phyloP scores from a whole-genome alignment of 2,888 invertebrate species.

The Rotaria sp. region DNA sequence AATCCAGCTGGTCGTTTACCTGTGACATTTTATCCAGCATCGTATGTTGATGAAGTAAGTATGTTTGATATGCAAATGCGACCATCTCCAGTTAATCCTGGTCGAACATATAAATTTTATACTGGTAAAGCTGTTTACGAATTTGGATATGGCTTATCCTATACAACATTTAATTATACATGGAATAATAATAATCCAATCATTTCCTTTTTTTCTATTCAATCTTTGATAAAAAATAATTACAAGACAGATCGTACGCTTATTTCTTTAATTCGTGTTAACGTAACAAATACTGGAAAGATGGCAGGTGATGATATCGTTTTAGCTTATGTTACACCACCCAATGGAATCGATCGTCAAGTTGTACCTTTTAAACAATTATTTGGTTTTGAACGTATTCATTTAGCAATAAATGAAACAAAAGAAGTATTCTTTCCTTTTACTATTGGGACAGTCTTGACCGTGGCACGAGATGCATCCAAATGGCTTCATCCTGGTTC shows the following conservation, averaged over 20 bases:
- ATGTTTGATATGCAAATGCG: conserved; percentile 8
- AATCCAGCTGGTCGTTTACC: conserved; percentile 1
- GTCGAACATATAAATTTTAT: conserved; percentile 7
- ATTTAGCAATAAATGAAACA: background rate
- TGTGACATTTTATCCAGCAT: background rate
- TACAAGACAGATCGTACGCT: background rate
- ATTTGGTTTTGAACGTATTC: background rate
- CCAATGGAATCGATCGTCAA: background rate
- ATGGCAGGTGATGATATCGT: background rate
- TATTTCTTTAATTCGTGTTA: background rate
- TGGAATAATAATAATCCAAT: background rate
- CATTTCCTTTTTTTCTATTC: background rate
- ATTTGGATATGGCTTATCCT: background rate
- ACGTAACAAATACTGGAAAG: background rate
- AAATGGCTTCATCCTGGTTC: background rate
- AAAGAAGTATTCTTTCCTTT: background rate
- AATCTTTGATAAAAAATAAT: background rate
- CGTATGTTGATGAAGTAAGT: background rate
- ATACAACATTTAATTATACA: background rate
- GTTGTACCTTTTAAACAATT: background rate
- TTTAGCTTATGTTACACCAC: background rate
- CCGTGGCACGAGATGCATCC: background rate
- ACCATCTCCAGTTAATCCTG: background rate
- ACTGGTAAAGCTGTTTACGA: background rate
- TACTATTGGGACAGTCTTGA: background rate